phyloP scores from a whole-genome alignment of 1,140 invertebrate genomes.

The Chironomus striatipennis region DNA sequence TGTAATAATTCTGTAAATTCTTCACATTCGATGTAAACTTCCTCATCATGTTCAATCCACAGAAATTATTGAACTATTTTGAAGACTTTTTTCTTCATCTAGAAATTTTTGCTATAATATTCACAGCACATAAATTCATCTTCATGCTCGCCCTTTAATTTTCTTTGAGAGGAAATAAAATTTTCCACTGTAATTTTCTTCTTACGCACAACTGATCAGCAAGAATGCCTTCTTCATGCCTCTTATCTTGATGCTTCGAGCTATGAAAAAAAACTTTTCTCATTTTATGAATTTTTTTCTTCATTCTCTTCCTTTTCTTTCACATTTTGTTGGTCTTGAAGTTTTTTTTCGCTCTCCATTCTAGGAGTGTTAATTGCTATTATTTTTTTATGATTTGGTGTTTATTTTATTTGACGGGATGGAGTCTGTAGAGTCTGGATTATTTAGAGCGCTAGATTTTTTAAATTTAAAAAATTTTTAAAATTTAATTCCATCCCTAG shows the following conservation, averaged over 20 bases:
- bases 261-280: background rate
- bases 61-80: background rate
- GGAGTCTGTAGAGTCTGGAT: no score
- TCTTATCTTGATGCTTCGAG: background rate
- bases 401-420: no score
- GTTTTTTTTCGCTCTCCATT: no score
- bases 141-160: background rate
- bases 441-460: no score
- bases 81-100: background rate
- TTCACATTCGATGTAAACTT: no score
- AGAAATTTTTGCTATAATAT: background rate
- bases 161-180: background rate
- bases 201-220: conserved; percentile 19
- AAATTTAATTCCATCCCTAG: no score
- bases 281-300: background rate
- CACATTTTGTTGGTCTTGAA: background rate
- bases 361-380: no score
- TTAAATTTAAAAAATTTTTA: no score
- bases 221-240: background rate
- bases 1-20: no score
- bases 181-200: conserved; percentile 5
- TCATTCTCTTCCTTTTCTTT: background rate
- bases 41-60: no score
- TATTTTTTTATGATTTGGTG: no score
- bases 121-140: background rate